phyloP scores from a whole-genome alignment of 2,113 vertebrate species.

The Planiliza haematocheilus region DNA sequence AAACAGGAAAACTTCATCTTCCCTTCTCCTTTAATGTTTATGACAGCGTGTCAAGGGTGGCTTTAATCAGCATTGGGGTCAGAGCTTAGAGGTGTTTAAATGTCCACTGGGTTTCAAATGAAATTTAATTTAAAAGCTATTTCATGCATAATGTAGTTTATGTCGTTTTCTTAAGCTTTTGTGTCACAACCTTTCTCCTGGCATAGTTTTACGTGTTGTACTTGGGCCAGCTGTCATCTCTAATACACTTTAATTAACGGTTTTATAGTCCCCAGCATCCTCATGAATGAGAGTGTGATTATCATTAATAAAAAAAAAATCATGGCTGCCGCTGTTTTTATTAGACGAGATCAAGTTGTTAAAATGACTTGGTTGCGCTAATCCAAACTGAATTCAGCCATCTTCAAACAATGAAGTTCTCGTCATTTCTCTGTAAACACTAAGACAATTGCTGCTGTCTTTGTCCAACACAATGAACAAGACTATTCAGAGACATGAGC shows the following conservation, averaged over 20 bases:
- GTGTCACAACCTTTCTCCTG: too few relatives aligned
- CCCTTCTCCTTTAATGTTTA: background rate
- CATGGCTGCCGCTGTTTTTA: too few relatives aligned
- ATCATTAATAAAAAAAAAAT: too few relatives aligned
- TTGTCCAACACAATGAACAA: conserved; percentile 61
- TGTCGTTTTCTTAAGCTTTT: too few relatives aligned
- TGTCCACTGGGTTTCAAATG: background rate
- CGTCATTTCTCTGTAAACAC: conserved; percentile 24
- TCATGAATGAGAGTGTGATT: too few relatives aligned
- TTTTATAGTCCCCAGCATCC: too few relatives aligned
- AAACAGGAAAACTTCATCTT: background rate
- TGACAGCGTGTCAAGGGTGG: background rate
- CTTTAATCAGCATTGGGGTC: background rate
- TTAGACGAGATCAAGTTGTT: too few relatives aligned
- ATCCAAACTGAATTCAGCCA: background rate
- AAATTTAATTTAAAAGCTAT: background rate
- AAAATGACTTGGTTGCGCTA: too few relatives aligned
- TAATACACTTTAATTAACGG: too few relatives aligned
- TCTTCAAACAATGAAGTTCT: conserved; percentile 21
- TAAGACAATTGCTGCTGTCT: conserved; percentile 51
- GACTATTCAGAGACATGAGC: conserved; percentile 43
- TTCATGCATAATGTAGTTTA: too few relatives aligned
- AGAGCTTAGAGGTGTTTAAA: background rate
- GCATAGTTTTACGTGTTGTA: too few relatives aligned
- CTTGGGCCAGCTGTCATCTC: too few relatives aligned